Conservation (phyloP, 2,797 vertebrate species). For the Coranthus polyacanthus region DNA sequence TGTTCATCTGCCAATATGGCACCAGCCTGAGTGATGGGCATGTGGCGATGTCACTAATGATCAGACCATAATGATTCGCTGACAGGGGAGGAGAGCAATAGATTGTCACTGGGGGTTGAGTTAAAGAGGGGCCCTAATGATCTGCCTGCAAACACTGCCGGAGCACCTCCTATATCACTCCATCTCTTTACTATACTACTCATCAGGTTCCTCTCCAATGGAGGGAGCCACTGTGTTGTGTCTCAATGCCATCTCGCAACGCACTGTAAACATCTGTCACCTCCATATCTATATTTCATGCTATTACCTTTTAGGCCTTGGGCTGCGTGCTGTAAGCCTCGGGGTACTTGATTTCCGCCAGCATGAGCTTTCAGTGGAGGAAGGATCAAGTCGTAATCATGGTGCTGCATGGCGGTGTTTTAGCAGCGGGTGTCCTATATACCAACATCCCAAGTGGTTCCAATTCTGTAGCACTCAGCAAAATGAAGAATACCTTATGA, state of each 20-base stretch:
- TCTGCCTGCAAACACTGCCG: constrained; percentile 80
- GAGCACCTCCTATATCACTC: constrained; percentile 79
- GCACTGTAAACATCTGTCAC: constrained; percentile 82
- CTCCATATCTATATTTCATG: constrained; percentile 84
- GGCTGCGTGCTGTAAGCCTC: constrained; percentile 80
- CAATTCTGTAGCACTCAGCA: constrained; percentile 82
- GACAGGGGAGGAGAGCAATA: constrained; percentile 86
- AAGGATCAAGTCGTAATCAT: constrained; percentile 83
- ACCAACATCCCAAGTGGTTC: constrained; percentile 80
- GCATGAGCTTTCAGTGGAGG: constrained; percentile 76
- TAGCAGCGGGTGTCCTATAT: constrained; percentile 84
- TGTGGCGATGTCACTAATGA: constrained; percentile 87
- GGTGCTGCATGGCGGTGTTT: constrained; percentile 76
- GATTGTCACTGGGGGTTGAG: constrained; percentile 82
- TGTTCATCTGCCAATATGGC: constrained; percentile 87
- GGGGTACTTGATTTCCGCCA: constrained; percentile 80
- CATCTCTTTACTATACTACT: constrained; percentile 69
- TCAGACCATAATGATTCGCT: constrained; percentile 86
- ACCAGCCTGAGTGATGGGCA: constrained; percentile 84
- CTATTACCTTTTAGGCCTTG: constrained; percentile 84
- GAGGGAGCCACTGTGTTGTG: constrained; percentile 76
- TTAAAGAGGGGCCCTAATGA: constrained; percentile 85
- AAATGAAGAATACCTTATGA: constrained; percentile 79
- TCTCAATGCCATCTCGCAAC: constrained; percentile 76
- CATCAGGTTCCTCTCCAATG: constrained; percentile 77